phyloP scores from a whole-genome alignment of 2,888 invertebrate species.

The Xanthorhoe spadicearia region DNA sequence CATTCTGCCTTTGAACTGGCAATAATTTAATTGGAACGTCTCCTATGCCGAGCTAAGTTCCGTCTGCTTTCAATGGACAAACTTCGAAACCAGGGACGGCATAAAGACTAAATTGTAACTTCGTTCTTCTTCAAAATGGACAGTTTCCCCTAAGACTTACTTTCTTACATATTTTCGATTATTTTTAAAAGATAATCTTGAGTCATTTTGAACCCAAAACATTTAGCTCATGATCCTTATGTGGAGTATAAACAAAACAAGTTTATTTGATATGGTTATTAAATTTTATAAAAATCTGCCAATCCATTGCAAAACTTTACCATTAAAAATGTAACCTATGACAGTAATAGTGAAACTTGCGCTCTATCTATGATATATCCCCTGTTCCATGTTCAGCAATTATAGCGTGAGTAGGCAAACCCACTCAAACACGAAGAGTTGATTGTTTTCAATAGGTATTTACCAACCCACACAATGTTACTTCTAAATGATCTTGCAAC shows the following conservation, averaged over 20 bases:
- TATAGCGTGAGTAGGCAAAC: neutral
- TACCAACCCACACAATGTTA: neutral
- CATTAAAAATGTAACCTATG: neutral
- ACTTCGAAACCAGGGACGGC: constrained; percentile 53
- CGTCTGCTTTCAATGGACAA: constrained; percentile 60
- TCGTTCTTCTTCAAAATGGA: neutral
- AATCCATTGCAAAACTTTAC: neutral
- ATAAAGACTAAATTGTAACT: constrained; percentile 4
- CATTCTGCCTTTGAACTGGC: constrained; percentile 77
- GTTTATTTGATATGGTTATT: too few relatives aligned
- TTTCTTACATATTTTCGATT: too few relatives aligned
- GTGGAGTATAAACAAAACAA: too few relatives aligned
- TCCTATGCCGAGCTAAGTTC: constrained; percentile 62
- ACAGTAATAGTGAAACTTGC: neutral
- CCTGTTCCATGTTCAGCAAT: neutral
- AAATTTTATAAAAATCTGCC: neutral
- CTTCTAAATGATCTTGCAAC: neutral
- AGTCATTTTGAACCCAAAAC: too few relatives aligned
- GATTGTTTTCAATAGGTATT: neutral
- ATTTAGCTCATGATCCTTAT: too few relatives aligned
- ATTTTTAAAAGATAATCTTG: too few relatives aligned
- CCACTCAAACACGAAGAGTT: neutral
- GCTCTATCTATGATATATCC: neutral
- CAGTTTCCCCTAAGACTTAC: neutral
- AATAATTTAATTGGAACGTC: constrained; percentile 78